phyloP scores from a whole-genome alignment of 2,888 invertebrate species.

The Athalia cordata region DNA sequence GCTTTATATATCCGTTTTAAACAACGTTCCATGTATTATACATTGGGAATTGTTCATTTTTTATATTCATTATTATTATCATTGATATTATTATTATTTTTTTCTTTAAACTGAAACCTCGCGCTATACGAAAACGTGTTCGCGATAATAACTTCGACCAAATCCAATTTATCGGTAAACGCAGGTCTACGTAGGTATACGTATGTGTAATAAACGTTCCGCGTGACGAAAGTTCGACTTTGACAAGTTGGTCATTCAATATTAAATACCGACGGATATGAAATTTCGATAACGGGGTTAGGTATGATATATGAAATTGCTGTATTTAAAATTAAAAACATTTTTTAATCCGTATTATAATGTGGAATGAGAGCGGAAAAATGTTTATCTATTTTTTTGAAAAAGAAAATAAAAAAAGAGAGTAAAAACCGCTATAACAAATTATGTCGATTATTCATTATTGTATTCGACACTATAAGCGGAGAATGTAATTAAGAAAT shows the following conservation, averaged over 20 bases:
- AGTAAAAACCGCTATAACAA: not conserved
- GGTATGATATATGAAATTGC: not conserved
- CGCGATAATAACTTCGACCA: not conserved
- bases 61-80: not conserved
- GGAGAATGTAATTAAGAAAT: too few species aligned
- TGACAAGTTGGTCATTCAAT: not conserved
- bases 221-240: slow-evolving; percentile 24
- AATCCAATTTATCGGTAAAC: slow-evolving; percentile 12
- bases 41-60: not conserved
- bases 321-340: not conserved
- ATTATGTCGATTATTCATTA: not conserved
- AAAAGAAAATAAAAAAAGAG: not conserved
- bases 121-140: too few species aligned
- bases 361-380: not conserved
- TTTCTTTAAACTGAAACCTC: too few species aligned
- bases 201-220: too few species aligned
- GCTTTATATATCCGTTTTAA: slow-evolving; percentile 8
- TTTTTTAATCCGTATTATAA: not conserved
- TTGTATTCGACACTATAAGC: too few species aligned
- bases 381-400: not conserved
- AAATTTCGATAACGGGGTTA: not conserved
- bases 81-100: not conserved
- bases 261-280: not conserved
- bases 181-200: too few species aligned
- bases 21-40: not conserved